These are phyloP conservation scores for Latrodectus elegans DNA, from an alignment of 2,888 invertebrate genomes.

Conservation along the genomic window DNA sequence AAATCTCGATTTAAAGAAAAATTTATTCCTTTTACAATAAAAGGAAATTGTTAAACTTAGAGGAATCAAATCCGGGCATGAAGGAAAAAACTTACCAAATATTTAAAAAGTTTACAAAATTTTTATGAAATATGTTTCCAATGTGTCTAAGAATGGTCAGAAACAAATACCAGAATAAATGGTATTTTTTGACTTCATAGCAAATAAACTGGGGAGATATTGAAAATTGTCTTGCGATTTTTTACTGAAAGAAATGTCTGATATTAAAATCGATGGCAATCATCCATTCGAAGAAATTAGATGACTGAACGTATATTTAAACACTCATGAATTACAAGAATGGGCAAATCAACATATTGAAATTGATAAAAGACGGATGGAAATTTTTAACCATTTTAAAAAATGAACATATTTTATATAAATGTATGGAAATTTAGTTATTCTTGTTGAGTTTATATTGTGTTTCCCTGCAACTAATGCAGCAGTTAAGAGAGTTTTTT, in stretches of 20 bases:
- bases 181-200: conserved; percentile 14
- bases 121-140: no score
- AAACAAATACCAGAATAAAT: neutral
- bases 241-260: no score
- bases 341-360: conserved; percentile 28
- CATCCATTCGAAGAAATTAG: conserved; percentile 37
- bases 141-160: no score
- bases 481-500: conserved; percentile 40
- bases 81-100: no score
- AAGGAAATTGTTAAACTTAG: conserved; percentile 28
- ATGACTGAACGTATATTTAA: conserved; percentile 23
- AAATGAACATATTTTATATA: neutral
- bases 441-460: conserved; percentile 33
- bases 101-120: no score
- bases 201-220: conserved; percentile 25
- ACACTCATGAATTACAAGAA: conserved; percentile 26
- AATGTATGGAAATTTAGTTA: conserved; percentile 22
- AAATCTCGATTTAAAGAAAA: conserved; percentile 19
- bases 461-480: neutral
- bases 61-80: conserved; percentile 30
- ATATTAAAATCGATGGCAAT: neutral
- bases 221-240: neutral
- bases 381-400: conserved; percentile 31
- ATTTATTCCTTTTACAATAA: neutral
- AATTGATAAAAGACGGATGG: conserved; percentile 18